A percentile compares a stretch with the other conserved stretches of the same genome.
Conservation (phyloP, 1,140 invertebrate species). For the Tetraneura akinire region DNA sequence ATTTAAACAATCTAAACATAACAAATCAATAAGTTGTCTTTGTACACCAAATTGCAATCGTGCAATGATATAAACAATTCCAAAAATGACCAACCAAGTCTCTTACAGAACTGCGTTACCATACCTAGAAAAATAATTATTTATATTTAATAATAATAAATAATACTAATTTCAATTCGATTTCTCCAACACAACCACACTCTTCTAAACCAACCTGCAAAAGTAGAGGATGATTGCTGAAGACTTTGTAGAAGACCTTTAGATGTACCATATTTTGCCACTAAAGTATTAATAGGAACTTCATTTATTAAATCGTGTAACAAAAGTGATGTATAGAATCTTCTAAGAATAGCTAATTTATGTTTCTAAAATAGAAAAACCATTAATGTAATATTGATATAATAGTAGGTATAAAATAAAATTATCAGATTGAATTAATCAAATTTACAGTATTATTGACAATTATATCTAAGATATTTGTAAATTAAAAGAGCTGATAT, state of each 20-base stretch:
- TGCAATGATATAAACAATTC: conserved; percentile 82
- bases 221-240: conserved; percentile 92
- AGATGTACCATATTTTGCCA: conserved; percentile 80
- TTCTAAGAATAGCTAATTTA: conserved; percentile 59
- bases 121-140: conserved; percentile 67
- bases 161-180: conserved; percentile 6
- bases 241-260: conserved; percentile 88
- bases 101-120: conserved; percentile 88
- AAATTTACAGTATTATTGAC: no score
- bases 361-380: conserved; percentile 52
- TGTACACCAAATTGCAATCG: conserved; percentile 93
- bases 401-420: no score
- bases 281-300: conserved; percentile 76
- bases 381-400: neutral
- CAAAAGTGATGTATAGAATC: conserved; percentile 91
- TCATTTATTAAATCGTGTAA: conserved; percentile 93
- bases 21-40: conserved; percentile 87
- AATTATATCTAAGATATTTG: no score
- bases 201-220: conserved; percentile 88
- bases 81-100: conserved; percentile 90
- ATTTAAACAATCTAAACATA: conserved; percentile 82
- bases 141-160: conserved; percentile 9
- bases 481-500: no score
- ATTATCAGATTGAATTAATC: no score
- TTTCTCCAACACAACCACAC: no score